Evolutionary conservation across 2,888 invertebrate genomes (phyloP).

Genomic region (Xanthorhoe designata): DNA sequence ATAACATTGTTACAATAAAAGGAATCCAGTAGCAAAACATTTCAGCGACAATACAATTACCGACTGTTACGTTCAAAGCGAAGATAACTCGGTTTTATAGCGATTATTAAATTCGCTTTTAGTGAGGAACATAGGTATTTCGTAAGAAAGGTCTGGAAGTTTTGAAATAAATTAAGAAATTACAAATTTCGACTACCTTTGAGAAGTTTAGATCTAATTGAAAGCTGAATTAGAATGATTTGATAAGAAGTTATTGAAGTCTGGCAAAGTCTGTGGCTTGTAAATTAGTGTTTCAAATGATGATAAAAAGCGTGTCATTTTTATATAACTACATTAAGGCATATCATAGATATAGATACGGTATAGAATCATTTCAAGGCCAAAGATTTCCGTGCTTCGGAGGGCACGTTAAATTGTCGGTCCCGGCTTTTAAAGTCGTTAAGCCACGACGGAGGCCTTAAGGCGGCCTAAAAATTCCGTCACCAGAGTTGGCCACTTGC

Average conservation of each 20-base stretch:
- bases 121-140: not conserved
- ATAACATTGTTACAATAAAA: constrained; percentile 17
- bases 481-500: too few relatives aligned
- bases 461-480: too few relatives aligned
- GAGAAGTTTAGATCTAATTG: not conserved
- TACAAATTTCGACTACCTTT: not conserved
- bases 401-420: too few relatives aligned
- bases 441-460: too few relatives aligned
- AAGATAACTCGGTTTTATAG: constrained; percentile 29
- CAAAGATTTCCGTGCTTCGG: too few relatives aligned
- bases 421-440: too few relatives aligned
- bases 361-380: too few relatives aligned
- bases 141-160: not conserved
- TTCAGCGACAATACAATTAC: constrained; percentile 25
- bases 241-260: not conserved
- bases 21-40: constrained; percentile 12
- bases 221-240: not conserved
- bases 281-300: too few relatives aligned
- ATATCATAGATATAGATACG: too few relatives aligned
- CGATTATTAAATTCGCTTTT: constrained; percentile 27
- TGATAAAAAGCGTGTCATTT: too few relatives aligned
- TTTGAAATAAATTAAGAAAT: not conserved
- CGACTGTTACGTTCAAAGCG: constrained; percentile 17
- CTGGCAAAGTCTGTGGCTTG: not conserved
- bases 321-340: too few relatives aligned